phyloP scores from a whole-genome alignment of 2,888 invertebrate species.

The Hypercompe scribonia region DNA sequence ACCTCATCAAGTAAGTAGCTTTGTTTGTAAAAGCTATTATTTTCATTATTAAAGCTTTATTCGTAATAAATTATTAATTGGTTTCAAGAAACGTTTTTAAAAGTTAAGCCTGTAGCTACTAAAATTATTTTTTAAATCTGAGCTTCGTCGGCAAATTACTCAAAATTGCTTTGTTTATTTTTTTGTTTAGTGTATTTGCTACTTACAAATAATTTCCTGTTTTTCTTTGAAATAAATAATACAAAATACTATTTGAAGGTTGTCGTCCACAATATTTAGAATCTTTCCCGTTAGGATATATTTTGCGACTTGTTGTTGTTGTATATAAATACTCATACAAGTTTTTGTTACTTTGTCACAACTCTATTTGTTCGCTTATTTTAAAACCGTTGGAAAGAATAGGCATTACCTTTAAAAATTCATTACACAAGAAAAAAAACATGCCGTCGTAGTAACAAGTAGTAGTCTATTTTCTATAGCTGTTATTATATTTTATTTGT shows the following conservation, averaged over 20 bases:
- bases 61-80: conserved; percentile 25
- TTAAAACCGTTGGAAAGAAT: too few relatives aligned
- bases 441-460: too few relatives aligned
- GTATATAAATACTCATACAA: too few relatives aligned
- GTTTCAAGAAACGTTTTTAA: conserved; percentile 22
- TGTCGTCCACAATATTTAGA: not conserved
- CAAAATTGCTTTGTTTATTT: not conserved
- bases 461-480: too few relatives aligned
- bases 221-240: not conserved
- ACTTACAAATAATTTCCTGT: not conserved
- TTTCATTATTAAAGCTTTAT: conserved; percentile 32
- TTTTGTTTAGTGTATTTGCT: not conserved
- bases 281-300: not conserved
- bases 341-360: too few relatives aligned
- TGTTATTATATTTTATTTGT: too few relatives aligned
- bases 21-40: conserved; percentile 34
- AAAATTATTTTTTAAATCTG: not conserved
- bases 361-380: too few relatives aligned
- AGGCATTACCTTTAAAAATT: too few relatives aligned
- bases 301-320: too few relatives aligned
- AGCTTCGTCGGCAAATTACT: not conserved
- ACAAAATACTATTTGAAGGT: not conserved
- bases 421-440: too few relatives aligned
- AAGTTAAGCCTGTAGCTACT: not conserved
- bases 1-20: conserved; percentile 35